Conservation (phyloP, 2,888 invertebrate species). For the Diaperis boleti region DNA sequence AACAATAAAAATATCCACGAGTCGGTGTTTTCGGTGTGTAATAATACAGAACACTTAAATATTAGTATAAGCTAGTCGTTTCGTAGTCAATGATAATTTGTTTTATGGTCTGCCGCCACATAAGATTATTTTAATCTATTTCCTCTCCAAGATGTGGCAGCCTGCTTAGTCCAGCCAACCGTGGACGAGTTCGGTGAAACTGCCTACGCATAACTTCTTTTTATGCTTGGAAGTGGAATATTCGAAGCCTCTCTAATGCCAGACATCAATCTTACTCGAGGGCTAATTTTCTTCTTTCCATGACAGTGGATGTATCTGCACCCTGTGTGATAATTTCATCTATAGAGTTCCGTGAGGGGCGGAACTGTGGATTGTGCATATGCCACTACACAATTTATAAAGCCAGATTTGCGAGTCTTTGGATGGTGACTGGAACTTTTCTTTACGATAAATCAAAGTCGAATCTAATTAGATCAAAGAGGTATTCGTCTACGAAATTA, state of each 20-base stretch:
- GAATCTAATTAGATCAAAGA: too few relatives aligned
- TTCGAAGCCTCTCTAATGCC: constrained; percentile 31
- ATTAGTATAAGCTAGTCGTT: constrained; percentile 49
- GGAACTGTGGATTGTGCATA: too few relatives aligned
- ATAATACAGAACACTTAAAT: constrained; percentile 43
- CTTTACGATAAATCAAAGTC: too few relatives aligned
- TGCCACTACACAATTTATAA: too few relatives aligned
- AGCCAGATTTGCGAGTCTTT: too few relatives aligned
- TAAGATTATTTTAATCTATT: constrained; percentile 60
- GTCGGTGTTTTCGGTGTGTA: constrained; percentile 37
- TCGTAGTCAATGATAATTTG: constrained; percentile 57
- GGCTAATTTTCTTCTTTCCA: constrained; percentile 26
- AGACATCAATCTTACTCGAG: constrained; percentile 36
- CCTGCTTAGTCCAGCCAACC: constrained; percentile 45
- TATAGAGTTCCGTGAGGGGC: too few relatives aligned
- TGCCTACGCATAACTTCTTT: constrained; percentile 44
- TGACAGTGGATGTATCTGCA: constrained; percentile 13
- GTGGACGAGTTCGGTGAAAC: constrained; percentile 43
- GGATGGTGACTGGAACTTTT: too few relatives aligned
- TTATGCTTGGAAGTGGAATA: constrained; percentile 40
- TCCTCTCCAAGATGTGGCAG: constrained; percentile 53
- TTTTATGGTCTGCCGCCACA: constrained; percentile 60
- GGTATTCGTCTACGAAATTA: too few relatives aligned
- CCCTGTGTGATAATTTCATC: too few relatives aligned
- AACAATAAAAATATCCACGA: neutral